Conservation (phyloP, 2,113 vertebrate genomes). For the Sus scrofa region T2T-Sscrofa CM000817.6:30113501-30114000, state of each 20-base stretch:
- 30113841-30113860: neutral
- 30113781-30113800: constrained; percentile 42
- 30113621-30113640: constrained; percentile 57
- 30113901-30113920: neutral
- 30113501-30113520: constrained; percentile 27
- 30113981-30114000: constrained; percentile 30
- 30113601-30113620: constrained; percentile 58
- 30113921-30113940: neutral
- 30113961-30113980: constrained; percentile 33
- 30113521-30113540: constrained; percentile 30
- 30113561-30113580: constrained; percentile 47
- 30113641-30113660: constrained; percentile 40
- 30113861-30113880: constrained; percentile 1
- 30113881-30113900: constrained; percentile 18
- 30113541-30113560: constrained; percentile 54
- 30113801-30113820: constrained; percentile 44
- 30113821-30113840: neutral
- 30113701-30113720: neutral
- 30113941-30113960: neutral
- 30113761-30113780: constrained; percentile 53
- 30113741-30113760: constrained; percentile 30
- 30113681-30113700: constrained; percentile 14
- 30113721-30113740: neutral
- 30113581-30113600: constrained; percentile 28
- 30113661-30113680: constrained; percentile 9